Evolutionary conservation across 2,113 vertebrate species (phyloP).

Genomic region (Microcebus griseorufus): DNA sequence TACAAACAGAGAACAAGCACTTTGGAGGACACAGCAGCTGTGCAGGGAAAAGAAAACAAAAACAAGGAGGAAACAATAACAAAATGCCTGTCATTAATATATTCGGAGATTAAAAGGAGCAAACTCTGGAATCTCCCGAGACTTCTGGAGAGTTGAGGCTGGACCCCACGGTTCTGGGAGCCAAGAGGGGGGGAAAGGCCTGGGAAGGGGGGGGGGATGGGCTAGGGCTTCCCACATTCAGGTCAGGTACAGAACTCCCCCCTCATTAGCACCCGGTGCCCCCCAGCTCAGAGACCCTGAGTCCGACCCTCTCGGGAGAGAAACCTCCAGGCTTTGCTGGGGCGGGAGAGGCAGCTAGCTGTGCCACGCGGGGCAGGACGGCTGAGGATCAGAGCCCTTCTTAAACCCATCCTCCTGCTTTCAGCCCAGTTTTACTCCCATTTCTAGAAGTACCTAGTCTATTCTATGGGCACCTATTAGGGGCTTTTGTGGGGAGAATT

Average conservation of each 20-base stretch:
- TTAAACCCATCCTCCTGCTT: neutral
- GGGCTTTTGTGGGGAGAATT: neutral
- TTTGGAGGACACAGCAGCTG: neutral
- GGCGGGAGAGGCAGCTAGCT: neutral
- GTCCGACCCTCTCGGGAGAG: neutral
- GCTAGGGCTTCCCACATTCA: neutral
- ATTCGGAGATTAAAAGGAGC: neutral
- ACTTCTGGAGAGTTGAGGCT: neutral
- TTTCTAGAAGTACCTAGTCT: neutral
- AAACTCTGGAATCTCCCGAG: too few relatives aligned
- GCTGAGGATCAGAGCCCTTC: neutral
- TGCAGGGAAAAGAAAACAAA: neutral
- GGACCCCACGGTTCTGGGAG: neutral
- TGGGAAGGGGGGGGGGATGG: neutral
- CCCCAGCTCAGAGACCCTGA: neutral
- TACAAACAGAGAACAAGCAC: neutral
- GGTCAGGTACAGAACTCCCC: neutral
- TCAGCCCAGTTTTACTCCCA: neutral
- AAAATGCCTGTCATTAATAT: neutral
- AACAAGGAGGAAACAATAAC: neutral
- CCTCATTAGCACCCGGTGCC: rapidly evolving
- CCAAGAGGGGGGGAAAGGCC: rapidly evolving
- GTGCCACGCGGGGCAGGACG: neutral
- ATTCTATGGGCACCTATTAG: neutral
- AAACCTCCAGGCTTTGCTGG: neutral